These are phyloP conservation scores for Beroe forskalii DNA, from an alignment of 37 sponge, comb jelly and placozoan species.

Conservation along the genomic window DNA sequence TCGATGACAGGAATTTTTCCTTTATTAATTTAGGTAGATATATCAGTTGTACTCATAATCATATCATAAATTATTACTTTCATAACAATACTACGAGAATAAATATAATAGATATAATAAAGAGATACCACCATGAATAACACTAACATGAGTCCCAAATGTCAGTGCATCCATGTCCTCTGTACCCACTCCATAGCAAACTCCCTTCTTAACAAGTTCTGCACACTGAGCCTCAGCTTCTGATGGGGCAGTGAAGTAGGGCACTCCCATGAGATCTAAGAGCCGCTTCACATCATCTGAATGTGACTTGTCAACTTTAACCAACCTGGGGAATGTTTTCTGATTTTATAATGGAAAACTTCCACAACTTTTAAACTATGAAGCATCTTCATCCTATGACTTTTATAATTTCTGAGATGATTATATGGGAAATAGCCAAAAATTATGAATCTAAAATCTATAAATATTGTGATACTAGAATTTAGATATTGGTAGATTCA, in stretches of 20 bases:
- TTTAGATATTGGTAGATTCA: too few species aligned
- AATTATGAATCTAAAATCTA: too few species aligned
- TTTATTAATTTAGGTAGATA: too few species aligned
- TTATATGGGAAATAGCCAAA: too few species aligned
- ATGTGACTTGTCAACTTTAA: conserved; percentile 89
- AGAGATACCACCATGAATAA: not conserved
- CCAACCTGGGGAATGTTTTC: conserved; percentile 64
- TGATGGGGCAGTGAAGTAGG: conserved; percentile 93
- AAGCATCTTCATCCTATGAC: too few species aligned
- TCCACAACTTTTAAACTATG: not conserved
- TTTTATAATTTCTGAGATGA: too few species aligned
- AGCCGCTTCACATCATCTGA: conserved; percentile 86
- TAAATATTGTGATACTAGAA: too few species aligned
- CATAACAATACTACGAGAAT: too few species aligned
- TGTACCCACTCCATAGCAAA: conserved; percentile 88
- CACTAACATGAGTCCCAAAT: conserved; percentile 79
- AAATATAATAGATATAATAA: not conserved
- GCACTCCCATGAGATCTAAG: conserved; percentile 92
- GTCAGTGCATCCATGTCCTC: conserved; percentile 99
- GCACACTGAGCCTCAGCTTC: conserved; percentile 99
- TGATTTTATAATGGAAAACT: not conserved
- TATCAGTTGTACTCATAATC: too few species aligned
- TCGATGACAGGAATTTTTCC: too few species aligned
- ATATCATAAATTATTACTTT: too few species aligned
- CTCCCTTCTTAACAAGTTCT: conserved; percentile 79